Evolutionary conservation across 2,888 invertebrate genomes (phyloP), one percentile per base, ranked within the genome.

Genomic region (Acleris sparsana): DNA sequence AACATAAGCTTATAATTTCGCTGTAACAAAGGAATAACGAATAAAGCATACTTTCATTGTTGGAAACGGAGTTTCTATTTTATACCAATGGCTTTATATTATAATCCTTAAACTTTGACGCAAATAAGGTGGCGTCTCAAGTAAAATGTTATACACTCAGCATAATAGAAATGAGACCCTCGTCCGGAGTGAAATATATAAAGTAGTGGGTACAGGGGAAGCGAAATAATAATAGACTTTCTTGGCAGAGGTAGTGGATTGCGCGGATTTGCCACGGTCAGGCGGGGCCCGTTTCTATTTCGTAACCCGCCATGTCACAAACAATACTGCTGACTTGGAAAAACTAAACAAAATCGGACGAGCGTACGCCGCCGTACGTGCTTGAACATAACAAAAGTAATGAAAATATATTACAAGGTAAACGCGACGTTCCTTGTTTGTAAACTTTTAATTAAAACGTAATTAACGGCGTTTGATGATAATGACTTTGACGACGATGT

Each of bases 221-320:
- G 66, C 66, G 61, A 62, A 61, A 61, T 62, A 56, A 62, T 66
- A 62, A 66, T 62, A 56, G 66, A 62, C 46, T 66, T 65, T 60
- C 49, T 65, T 22, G 13, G 59, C 39, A 6, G 25, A 64, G 60
- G 56, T 60, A 65, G 56, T 66, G 66, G 62, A 57, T 62, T 66
- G 66, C 44, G 53, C 56, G 62, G 66, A 66, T 66, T 66, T 66
- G 20, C 33, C 29, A 44, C 60, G 55, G 57, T 48, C 58, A 33
- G 48, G 49, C 57, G 18, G 25, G 25, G 25, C n/a, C 44, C 57
- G 29, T 16, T 51, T 20, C 51, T 22, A 33, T 58, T 33, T 16
- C 61, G 57, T 33, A 55, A 56, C 66, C 39, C 39, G 39, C 39
- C 39, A 39, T 53, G 61, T 66, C 66, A 66, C 66, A 53, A 48